These are phyloP conservation scores for Oryzias dopingdopingensis DNA, from an alignment of 2,797 vertebrate species.

Conservation along the genomic window DNA sequence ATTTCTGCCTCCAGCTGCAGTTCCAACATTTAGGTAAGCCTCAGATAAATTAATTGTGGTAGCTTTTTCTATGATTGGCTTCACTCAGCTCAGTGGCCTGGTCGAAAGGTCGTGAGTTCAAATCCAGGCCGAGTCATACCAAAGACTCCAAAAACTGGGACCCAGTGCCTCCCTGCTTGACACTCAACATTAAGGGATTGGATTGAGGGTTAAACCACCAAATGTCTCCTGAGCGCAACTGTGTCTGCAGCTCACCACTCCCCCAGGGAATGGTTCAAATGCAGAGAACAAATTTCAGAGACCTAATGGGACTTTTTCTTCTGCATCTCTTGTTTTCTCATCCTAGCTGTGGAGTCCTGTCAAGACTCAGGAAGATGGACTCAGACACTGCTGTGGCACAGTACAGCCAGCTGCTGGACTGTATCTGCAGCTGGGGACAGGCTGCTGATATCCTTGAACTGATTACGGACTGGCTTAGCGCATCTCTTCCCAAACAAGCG, in stretches of 20 bases:
- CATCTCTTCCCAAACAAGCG: constrained; percentile 61
- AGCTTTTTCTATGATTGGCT: background rate
- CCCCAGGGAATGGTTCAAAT: too few relatives aligned
- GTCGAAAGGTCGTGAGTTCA: too few relatives aligned
- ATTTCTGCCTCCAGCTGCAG: constrained; percentile 82
- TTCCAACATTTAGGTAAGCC: constrained; percentile 87
- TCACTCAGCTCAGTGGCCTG: background rate
- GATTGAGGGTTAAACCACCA: too few relatives aligned
- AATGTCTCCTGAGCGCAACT: too few relatives aligned
- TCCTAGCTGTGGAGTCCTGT: constrained; percentile 85
- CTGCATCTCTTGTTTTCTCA: background rate
- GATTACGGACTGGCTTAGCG: constrained; percentile 83
- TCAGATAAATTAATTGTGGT: background rate
- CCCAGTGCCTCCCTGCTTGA: too few relatives aligned
- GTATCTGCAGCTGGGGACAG: constrained; percentile 91
- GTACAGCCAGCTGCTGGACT: constrained; percentile 85
- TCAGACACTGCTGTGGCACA: constrained; percentile 64
- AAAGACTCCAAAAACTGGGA: too few relatives aligned
- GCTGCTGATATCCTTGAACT: constrained; percentile 82
- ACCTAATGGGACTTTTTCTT: background rate
- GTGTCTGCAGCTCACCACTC: too few relatives aligned
- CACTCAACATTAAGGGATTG: too few relatives aligned
- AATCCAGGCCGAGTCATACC: too few relatives aligned
- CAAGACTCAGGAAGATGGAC: constrained; percentile 82
- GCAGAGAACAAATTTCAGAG: too few relatives aligned